Percentiles rank a stretch among this genome's conserved stretches.
Conservation (phyloP, 2,888 invertebrate genomes). For the Dasysyrphus tricinctus region DNA sequence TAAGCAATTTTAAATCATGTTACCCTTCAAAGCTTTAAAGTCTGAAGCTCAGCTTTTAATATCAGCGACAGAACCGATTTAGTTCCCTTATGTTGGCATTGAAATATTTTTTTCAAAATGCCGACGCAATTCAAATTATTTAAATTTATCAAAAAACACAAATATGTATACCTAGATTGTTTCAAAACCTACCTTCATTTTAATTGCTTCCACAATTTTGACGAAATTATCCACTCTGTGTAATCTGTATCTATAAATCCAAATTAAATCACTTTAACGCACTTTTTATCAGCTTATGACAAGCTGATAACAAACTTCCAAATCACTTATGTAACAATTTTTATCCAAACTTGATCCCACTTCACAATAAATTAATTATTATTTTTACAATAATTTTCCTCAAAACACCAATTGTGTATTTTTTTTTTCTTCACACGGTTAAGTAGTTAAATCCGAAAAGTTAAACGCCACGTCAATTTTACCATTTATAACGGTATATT, state of each 20-base stretch:
- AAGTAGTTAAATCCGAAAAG: conserved; percentile 45
- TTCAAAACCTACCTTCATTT: conserved; percentile 82
- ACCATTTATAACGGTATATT: conserved; percentile 36
- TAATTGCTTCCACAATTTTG: conserved; percentile 84
- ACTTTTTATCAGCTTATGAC: conserved; percentile 41
- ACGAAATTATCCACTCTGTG: conserved; percentile 79
- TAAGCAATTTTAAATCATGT: too few species aligned
- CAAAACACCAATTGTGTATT: not conserved
- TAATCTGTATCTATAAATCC: conserved; percentile 59
- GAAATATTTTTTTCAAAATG: not conserved
- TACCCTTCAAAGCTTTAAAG: too few species aligned
- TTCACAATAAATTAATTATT: not conserved
- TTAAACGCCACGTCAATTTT: conserved; percentile 42
- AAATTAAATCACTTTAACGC: conserved; percentile 36
- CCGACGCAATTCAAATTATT: not conserved
- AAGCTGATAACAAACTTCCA: conserved; percentile 8
- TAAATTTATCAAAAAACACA: too few species aligned
- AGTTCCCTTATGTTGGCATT: not conserved
- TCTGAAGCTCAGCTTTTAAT: too few species aligned
- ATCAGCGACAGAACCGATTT: too few species aligned
- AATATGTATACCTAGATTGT: not conserved
- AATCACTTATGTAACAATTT: conserved; percentile 29
- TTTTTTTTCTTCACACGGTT: not conserved
- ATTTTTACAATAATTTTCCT: conserved; percentile 2
- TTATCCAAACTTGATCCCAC: conserved; percentile 38